Conservation (phyloP, 2,113 vertebrate genomes). For the Sorex fumeus region DNA sequence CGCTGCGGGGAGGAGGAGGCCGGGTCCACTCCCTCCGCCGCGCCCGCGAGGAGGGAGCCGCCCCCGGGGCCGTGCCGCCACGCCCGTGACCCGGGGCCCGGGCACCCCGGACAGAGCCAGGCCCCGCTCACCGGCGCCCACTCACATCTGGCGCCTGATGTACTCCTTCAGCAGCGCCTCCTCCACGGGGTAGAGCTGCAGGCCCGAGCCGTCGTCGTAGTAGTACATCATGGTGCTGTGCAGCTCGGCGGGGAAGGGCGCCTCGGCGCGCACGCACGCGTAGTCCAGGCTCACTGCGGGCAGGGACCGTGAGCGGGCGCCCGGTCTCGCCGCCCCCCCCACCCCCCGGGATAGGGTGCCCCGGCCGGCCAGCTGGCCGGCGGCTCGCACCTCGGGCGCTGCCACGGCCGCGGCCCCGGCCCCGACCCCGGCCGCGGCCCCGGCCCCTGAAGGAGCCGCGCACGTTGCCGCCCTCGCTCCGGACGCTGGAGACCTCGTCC, state of each 20-base stretch:
- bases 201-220: slow-evolving; percentile 94
- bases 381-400: neutral
- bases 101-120: too few species aligned
- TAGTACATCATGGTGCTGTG: slow-evolving; percentile 94
- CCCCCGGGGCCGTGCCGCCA: too few species aligned
- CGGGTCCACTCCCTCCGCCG: too few species aligned
- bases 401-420: neutral
- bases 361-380: too few species aligned
- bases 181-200: slow-evolving; percentile 96
- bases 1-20: slow-evolving; percentile 85
- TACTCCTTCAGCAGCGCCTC: slow-evolving; percentile 97
- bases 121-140: too few species aligned
- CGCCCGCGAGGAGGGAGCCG: too few species aligned
- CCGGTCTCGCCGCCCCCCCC: too few species aligned
- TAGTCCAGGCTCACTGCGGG: neutral
- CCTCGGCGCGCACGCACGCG: neutral
- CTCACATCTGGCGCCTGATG: slow-evolving; percentile 98
- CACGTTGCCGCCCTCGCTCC: neutral
- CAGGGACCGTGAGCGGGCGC: too few species aligned
- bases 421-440: neutral
- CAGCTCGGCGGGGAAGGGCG: neutral
- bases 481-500: neutral
- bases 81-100: too few species aligned
- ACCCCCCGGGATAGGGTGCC: too few species aligned
- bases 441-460: neutral